Evolutionary conservation across 2,888 invertebrate genomes (phyloP).

Genomic region (Leptarthrus brevirostris): DNA sequence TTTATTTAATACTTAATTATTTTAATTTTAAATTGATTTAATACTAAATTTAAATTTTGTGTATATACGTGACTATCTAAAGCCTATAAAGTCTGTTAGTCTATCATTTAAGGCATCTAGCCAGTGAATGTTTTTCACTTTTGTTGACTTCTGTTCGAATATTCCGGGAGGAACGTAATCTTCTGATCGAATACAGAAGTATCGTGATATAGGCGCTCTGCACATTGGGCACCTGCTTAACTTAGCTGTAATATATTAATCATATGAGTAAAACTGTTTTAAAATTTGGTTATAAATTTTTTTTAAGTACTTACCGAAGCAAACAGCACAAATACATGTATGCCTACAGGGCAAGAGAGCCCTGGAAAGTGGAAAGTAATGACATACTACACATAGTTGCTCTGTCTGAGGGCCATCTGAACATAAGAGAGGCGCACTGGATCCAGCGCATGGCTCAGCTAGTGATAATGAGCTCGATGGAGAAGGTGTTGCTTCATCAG

Average conservation of each 20-base stretch:
- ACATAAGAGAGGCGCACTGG: constrained; percentile 58
- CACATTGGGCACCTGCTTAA: constrained; percentile 90
- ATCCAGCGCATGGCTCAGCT: constrained; percentile 67
- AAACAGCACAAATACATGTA: constrained; percentile 85
- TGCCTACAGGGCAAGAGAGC: constrained; percentile 87
- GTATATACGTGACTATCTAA: constrained; percentile 60
- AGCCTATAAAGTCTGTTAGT: constrained; percentile 80
- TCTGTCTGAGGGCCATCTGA: constrained; percentile 68
- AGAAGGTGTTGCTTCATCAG: constrained; percentile 68
- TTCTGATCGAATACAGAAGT: constrained; percentile 84
- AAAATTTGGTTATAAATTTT: too few relatives aligned
- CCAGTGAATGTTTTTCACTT: constrained; percentile 67
- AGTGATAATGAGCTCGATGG: constrained; percentile 69
- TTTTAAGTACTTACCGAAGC: constrained; percentile 75
- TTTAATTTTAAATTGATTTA: background rate
- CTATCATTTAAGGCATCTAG: constrained; percentile 77
- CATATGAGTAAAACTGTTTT: too few relatives aligned
- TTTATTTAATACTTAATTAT: too few relatives aligned
- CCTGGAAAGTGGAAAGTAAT: constrained; percentile 79
- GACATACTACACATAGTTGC: constrained; percentile 85
- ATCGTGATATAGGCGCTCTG: constrained; percentile 82
- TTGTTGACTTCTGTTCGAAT: constrained; percentile 65
- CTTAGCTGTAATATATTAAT: constrained; percentile 72
- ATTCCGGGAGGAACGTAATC: constrained; percentile 73
- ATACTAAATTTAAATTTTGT: background rate